Percentiles rank a stretch among this genome's conserved stretches.
phyloP scores from a whole-genome alignment of 2,888 invertebrate genomes.

The Micoletzkya japonica region DNA sequence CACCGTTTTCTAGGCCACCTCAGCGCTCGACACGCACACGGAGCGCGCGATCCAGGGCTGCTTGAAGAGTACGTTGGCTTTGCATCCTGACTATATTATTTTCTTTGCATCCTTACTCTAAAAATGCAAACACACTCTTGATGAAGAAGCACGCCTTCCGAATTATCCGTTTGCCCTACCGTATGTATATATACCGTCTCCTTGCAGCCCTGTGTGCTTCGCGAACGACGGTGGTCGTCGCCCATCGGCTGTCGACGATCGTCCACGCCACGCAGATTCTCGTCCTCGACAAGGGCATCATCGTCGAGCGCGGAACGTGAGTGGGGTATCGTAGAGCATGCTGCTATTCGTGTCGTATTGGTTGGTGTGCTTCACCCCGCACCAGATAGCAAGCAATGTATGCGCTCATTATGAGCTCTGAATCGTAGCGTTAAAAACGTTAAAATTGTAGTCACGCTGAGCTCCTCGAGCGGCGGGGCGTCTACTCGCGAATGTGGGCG shows the following conservation, averaged over 20 bases:
- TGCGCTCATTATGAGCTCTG: background rate
- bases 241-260: conserved; percentile 87
- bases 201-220: conserved; percentile 75
- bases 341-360: background rate
- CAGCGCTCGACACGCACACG: conserved; percentile 90
- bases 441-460: conserved; percentile 74
- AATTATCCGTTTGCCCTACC: background rate
- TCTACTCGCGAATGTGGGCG: conserved; percentile 87
- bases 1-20: conserved; percentile 70
- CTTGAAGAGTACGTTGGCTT: conserved; percentile 32
- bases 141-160: too few species aligned
- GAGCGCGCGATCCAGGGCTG: conserved; percentile 80
- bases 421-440: background rate
- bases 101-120: too few species aligned
- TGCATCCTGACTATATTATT: too few species aligned
- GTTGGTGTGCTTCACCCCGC: background rate
- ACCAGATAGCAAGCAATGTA: background rate
- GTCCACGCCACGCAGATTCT: conserved; percentile 92
- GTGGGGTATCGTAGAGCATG: conserved; percentile 44
- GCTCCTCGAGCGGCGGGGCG: conserved; percentile 74
- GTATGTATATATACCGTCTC: background rate
- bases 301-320: conserved; percentile 85
- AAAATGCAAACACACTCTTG: too few species aligned
- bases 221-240: conserved; percentile 86
- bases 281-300: conserved; percentile 86